Conservation (phyloP, 2,888 invertebrate species). For the Eupithecia tripunctaria region DNA sequence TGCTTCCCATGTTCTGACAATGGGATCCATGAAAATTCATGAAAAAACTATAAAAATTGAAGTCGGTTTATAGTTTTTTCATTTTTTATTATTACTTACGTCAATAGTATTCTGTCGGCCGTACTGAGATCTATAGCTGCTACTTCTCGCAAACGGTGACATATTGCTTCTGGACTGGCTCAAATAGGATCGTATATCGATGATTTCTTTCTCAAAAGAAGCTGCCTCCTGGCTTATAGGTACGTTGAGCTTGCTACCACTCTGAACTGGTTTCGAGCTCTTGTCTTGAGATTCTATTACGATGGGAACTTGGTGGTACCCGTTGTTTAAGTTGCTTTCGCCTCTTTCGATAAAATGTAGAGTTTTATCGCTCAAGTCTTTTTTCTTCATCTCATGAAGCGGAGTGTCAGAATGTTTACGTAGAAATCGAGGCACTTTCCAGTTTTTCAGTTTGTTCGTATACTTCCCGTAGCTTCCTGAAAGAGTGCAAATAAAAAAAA, state of each 20-base stretch:
- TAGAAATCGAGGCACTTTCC: constrained; percentile 88
- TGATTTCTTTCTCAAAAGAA: constrained; percentile 86
- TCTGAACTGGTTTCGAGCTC: constrained; percentile 55
- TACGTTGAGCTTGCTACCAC: constrained; percentile 76
- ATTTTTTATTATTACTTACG: no score
- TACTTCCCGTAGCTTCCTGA: constrained; percentile 85
- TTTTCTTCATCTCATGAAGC: constrained; percentile 76
- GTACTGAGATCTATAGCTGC: constrained; percentile 89
- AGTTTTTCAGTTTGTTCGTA: constrained; percentile 85
- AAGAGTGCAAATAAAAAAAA: constrained; percentile 45
- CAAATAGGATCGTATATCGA: constrained; percentile 89
- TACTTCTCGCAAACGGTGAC: constrained; percentile 88
- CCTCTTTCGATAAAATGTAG: constrained; percentile 70
- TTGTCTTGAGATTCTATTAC: constrained; percentile 84
- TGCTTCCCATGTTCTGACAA: no score
- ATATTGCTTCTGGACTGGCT: constrained; percentile 90
- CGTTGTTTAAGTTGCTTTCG: constrained; percentile 68
- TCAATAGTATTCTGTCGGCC: constrained; percentile 84
- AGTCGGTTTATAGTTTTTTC: no score
- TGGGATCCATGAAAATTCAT: no score
- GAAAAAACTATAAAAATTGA: no score
- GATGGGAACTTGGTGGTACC: constrained; percentile 88
- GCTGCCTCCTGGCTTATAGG: constrained; percentile 78
- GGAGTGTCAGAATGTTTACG: constrained; percentile 85
- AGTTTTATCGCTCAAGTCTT: constrained; percentile 69